Evolutionary conservation across 2,113 vertebrate species (phyloP).

Genomic region (Chamaea fasciata): DNA sequence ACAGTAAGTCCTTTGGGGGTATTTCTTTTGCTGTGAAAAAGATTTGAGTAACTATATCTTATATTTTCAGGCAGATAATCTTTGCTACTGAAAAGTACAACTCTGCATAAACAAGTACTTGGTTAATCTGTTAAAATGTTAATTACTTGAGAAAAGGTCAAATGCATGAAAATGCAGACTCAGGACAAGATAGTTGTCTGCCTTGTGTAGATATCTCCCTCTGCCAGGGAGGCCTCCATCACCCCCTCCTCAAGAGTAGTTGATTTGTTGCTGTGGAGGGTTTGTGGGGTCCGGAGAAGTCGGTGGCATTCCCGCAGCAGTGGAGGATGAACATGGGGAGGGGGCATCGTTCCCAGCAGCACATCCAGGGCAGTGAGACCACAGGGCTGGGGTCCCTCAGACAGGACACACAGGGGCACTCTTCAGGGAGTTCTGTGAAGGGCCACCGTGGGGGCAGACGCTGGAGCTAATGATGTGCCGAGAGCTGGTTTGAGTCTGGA

Average conservation of each 20-base stretch:
- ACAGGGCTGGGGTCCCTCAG: background rate
- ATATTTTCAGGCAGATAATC: background rate
- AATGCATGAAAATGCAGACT: background rate
- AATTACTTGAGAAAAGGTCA: background rate
- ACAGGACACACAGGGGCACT: background rate
- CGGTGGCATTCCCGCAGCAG: fast-evolving
- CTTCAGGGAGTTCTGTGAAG: background rate
- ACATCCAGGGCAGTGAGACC: background rate
- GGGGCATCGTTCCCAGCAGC: fast-evolving
- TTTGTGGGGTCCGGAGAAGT: background rate
- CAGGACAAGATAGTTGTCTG: background rate
- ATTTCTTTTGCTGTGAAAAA: background rate
- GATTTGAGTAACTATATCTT: background rate
- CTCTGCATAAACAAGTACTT: background rate
- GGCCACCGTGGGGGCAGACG: background rate
- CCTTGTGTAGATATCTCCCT: background rate
- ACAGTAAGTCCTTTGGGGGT: background rate
- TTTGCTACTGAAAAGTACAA: background rate
- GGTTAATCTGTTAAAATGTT: background rate
- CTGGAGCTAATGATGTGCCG: background rate
- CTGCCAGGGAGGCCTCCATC: background rate
- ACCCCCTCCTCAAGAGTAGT: background rate
- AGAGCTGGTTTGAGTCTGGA: background rate
- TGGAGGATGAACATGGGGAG: background rate
- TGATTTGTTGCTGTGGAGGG: background rate